A percentile compares a stretch with the other conserved stretches of the same genome.
These are phyloP conservation scores for Apostichopus californicus DNA, from an alignment of 35 echinoderm and acorn worm species.

Conservation along the genomic window DNA sequence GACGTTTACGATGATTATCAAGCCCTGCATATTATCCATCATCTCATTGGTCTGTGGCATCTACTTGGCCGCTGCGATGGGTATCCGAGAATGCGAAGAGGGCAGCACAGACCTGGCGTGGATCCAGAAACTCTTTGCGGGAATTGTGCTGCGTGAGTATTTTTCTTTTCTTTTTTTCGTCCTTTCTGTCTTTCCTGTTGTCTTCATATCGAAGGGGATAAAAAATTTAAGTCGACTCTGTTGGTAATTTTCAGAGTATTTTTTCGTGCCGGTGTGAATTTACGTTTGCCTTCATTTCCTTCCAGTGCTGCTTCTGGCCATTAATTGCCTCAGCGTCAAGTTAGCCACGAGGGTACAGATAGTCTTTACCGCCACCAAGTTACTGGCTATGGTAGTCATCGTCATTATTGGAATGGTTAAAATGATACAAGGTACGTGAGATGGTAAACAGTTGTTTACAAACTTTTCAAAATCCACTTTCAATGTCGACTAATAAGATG, in stretches of 20 bases:
- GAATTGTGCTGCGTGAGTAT: slow-evolving; percentile 20
- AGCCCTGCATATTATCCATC: slow-evolving; percentile 80
- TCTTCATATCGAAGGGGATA: no score
- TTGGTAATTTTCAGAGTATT: no score
- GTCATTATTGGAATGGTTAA: slow-evolving; percentile 74
- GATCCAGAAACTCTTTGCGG: slow-evolving; percentile 42
- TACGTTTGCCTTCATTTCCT: background rate
- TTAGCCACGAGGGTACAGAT: slow-evolving; percentile 80
- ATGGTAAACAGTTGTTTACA: no score
- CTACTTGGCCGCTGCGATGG: slow-evolving; percentile 74
- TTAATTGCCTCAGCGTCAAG: slow-evolving; percentile 85
- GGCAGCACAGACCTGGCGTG: background rate
- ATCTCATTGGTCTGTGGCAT: slow-evolving; percentile 82
- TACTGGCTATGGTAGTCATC: slow-evolving; percentile 75
- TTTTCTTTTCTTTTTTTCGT: background rate
- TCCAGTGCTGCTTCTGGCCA: slow-evolving; percentile 75
- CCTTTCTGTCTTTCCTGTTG: no score
- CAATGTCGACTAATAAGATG: no score
- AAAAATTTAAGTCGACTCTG: no score
- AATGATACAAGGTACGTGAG: slow-evolving; percentile 78
- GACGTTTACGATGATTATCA: slow-evolving; percentile 82
- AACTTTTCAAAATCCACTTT: no score
- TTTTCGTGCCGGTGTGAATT: no score
- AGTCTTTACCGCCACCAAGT: slow-evolving; percentile 83
- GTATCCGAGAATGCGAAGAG: slow-evolving; percentile 26